Base-by-base conservation (phyloP, 2,113 vertebrate species). In the Alligator sinensis region DNA sequence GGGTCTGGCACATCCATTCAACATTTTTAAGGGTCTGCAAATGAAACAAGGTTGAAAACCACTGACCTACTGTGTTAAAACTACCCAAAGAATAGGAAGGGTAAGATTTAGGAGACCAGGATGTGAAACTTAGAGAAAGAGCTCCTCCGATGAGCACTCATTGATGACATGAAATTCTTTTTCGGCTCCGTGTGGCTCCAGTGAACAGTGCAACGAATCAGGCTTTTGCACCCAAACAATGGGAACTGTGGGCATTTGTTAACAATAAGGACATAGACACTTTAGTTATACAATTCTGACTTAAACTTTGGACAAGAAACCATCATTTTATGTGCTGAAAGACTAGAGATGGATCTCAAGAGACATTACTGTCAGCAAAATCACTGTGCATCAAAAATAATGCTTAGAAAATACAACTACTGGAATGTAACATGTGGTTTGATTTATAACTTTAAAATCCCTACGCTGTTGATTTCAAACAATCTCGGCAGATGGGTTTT, bases 81-180 rank as follows among this genome's bases (percentile, higher is more conserved):
- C 47, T 47, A 47, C 47, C 47, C 47, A 47, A 47, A 47, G 47
- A 47, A 47, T 9, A 47, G 47, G 47, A 47, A 47, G 47, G 9
- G 47, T 47, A 47, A 47, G 47, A 47, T 9, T 47, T 47, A 47
- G 47, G 47, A 47, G 47, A 47, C 47, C 47, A 47, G 47, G 47
- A 47, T 47, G 47, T 47, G 64, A 66, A 66, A n/a, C 30, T 38
- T 11, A 24, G 30, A 72, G 34, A 72, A n/a, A 72, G 24, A 12
- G 38, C 38, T 22, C 28, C 79, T 78, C 64, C 14, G 47, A 19
- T 76, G 57, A 24, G 2, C 1, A 59, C 19, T 72, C 25, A 57
- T 64, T 38, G 28, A 55, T 0, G 11, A n/a, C 8, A 47, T 4
- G 63, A 11, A 16, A 77, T 3, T 0, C 28, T 12, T 3, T 38